Conservation (phyloP, 2,888 invertebrate genomes). For the Notodromas monacha region DNA sequence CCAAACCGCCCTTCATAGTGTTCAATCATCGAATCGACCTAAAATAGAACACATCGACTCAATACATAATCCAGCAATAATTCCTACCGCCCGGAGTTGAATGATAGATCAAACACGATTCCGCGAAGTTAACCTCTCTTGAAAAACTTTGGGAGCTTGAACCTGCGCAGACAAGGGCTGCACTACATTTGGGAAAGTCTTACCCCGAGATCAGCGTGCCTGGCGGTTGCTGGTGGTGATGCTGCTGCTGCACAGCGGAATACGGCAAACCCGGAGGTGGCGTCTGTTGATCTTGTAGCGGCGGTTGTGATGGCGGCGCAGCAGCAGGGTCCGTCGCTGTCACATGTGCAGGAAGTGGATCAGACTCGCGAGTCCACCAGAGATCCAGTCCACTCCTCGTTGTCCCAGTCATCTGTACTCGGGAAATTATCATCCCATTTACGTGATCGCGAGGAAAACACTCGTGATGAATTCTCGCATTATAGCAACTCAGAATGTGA, state of each 20-base stretch:
- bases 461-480: neutral
- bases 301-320: slow-evolving; percentile 10
- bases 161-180: neutral
- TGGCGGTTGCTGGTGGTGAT: slow-evolving; percentile 14
- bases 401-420: slow-evolving; percentile 44
- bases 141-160: neutral
- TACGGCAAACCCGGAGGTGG: slow-evolving; percentile 12
- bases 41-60: too few relatives aligned
- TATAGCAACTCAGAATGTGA: neutral
- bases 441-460: slow-evolving; percentile 11
- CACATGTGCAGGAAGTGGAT: neutral
- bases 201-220: slow-evolving; percentile 10
- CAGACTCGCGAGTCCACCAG: slow-evolving; percentile 50
- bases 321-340: slow-evolving; percentile 5
- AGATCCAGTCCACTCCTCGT: slow-evolving; percentile 77
- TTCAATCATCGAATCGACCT: too few relatives aligned
- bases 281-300: slow-evolving; percentile 9
- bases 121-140: too few relatives aligned
- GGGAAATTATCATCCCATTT: slow-evolving; percentile 23
- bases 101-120: too few relatives aligned
- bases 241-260: slow-evolving; percentile 16
- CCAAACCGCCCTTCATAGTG: too few relatives aligned
- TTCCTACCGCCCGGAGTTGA: too few relatives aligned
- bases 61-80: too few relatives aligned
- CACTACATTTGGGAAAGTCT: neutral